Percentiles rank a stretch among this genome's conserved stretches.
Evolutionary conservation across 2,888 invertebrate species (phyloP).

Genomic region (Elaeidobius kamerunicus): DNA sequence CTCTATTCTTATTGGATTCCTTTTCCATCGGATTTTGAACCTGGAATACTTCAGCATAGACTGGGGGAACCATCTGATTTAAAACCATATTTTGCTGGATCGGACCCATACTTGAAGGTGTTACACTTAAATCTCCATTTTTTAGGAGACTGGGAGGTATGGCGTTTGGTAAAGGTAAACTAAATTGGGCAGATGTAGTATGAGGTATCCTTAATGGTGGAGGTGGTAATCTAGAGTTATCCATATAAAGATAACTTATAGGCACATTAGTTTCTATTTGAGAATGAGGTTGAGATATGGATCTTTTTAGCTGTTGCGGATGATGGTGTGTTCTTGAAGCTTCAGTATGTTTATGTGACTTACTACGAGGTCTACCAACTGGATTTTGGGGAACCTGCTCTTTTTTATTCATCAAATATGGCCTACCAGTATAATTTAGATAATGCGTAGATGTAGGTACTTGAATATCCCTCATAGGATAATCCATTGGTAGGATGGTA

Average conservation of each 20-base stretch:
- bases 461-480: not conserved
- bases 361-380: conserved; percentile 15
- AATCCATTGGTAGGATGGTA: too few species aligned
- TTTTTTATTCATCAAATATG: not conserved
- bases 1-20: too few species aligned
- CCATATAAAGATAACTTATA: not conserved
- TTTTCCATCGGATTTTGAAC: too few species aligned
- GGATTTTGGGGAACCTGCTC: not conserved
- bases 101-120: not conserved
- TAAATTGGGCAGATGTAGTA: not conserved
- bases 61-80: not conserved
- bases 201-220: not conserved
- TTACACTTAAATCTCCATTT: not conserved
- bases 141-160: not conserved
- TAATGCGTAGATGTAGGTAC: not conserved
- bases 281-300: conserved; percentile 15
- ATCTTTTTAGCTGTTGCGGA: conserved; percentile 12
- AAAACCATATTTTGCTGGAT: not conserved
- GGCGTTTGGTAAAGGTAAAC: too few species aligned
- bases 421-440: not conserved
- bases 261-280: not conserved
- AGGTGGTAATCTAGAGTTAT: not conserved
- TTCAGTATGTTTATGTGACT: conserved; percentile 13
- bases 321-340: not conserved
- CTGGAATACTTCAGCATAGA: too few species aligned